Percentiles rank a stretch among this genome's conserved stretches.
Evolutionary conservation across 2,113 vertebrate species (phyloP).

Genomic region (Oryzias melastigma): DNA sequence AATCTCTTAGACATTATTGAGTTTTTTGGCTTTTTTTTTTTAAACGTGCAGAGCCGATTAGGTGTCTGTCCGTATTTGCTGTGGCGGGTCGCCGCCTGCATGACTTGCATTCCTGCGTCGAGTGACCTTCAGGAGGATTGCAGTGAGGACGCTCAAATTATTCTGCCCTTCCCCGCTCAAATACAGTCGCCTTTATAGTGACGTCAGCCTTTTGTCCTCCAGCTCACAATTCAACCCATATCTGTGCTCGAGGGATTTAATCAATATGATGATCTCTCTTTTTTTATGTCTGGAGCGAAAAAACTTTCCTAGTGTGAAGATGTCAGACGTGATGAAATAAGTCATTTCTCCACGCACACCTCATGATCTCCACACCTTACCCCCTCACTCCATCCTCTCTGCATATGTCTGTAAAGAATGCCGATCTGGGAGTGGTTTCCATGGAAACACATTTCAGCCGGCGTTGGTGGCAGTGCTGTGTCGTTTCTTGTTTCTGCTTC

Average conservation of each 20-base stretch:
- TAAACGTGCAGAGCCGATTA: background rate
- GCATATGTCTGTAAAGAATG: constrained; percentile 41
- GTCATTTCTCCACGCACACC: background rate
- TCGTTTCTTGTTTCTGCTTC: constrained; percentile 41
- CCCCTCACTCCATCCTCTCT: constrained; percentile 10
- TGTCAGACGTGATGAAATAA: too few species aligned
- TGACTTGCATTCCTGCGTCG: constrained; percentile 20
- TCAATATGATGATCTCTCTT: too few species aligned
- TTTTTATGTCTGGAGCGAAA: too few species aligned
- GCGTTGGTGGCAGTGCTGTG: constrained; percentile 23
- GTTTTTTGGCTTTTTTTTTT: background rate
- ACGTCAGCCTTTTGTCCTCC: background rate
- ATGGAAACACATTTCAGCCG: constrained; percentile 66
- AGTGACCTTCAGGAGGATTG: constrained; percentile 41
- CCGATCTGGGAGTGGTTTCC: constrained; percentile 61
- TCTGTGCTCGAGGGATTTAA: too few species aligned
- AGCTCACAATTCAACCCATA: background rate
- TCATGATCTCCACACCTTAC: constrained; percentile 17
- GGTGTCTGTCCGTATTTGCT: background rate
- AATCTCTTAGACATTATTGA: background rate
- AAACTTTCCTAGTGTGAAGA: too few species aligned
- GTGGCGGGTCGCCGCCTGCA: constrained; percentile 13
- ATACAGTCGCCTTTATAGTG: background rate
- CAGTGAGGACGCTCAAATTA: constrained; percentile 6
- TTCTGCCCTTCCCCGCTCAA: background rate